These are phyloP conservation scores for Pterois miles DNA, from an alignment of 2,797 vertebrate genomes.

Conservation along the genomic window DNA sequence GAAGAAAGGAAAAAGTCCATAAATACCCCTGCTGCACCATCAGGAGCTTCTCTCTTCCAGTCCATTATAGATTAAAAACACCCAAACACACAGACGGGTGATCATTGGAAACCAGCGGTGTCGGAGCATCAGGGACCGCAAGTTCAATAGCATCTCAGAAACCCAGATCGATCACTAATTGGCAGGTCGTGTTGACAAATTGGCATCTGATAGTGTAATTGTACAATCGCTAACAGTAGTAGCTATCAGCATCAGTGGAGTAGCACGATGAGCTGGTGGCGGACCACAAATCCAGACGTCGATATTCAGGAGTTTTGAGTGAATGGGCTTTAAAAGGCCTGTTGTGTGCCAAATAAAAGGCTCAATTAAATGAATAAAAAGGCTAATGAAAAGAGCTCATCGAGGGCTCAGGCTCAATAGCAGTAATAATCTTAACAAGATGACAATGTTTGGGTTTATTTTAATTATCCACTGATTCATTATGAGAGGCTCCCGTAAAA, in stretches of 20 bases:
- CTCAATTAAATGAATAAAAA: neutral
- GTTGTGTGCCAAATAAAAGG: neutral
- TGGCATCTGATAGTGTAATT: constrained; percentile 4
- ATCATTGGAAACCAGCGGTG: constrained; percentile 6
- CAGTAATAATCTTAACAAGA: neutral
- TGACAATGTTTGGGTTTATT: neutral
- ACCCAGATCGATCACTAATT: constrained; percentile 18
- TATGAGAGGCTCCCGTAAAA: neutral
- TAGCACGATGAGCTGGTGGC: constrained; percentile 1
- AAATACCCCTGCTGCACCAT: constrained; percentile 80
- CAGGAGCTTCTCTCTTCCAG: constrained; percentile 81
- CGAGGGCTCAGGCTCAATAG: neutral
- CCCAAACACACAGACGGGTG: neutral
- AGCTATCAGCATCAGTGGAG: neutral
- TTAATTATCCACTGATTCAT: constrained; percentile 4
- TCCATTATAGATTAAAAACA: constrained; percentile 58
- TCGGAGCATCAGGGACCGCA: neutral
- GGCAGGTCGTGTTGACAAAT: constrained; percentile 1
- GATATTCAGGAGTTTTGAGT: neutral
- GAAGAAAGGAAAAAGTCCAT: constrained; percentile 36
- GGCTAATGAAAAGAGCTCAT: neutral
- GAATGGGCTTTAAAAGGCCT: neutral
- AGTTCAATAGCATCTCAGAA: neutral
- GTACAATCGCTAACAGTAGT: neutral
- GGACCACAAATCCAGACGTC: neutral